phyloP scores from a whole-genome alignment of 2,888 invertebrate genomes.

The Pimpla rufipes region DNA sequence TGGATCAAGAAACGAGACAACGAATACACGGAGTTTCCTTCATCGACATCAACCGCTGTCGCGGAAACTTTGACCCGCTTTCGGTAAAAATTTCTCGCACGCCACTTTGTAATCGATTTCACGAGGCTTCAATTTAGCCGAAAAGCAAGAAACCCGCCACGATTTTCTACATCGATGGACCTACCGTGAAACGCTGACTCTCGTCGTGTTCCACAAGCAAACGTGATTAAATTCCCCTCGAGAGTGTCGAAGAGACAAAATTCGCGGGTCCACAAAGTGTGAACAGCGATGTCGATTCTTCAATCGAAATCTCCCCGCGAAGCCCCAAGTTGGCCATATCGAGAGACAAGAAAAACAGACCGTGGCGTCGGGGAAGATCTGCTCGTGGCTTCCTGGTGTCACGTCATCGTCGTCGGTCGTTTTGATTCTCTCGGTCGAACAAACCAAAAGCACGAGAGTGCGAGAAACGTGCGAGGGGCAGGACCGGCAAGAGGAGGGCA shows the following conservation, averaged over 20 bases:
- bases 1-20: too few relatives aligned
- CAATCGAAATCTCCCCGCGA: background rate
- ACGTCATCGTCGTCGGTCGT: constrained; percentile 31
- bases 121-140: background rate
- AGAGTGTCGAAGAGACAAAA: background rate
- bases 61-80: too few relatives aligned
- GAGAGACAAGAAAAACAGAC: background rate
- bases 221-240: background rate
- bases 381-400: constrained; percentile 11
- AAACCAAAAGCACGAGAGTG: background rate
- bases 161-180: background rate
- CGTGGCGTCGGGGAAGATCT: constrained; percentile 2
- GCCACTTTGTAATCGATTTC: too few relatives aligned
- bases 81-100: too few relatives aligned
- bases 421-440: background rate
- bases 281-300: background rate
- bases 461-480: background rate
- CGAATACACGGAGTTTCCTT: too few relatives aligned
- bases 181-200: background rate
- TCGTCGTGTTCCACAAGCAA: background rate
- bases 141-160: background rate
- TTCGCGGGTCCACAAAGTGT: background rate
- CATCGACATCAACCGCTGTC: too few relatives aligned
- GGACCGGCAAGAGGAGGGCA: background rate
- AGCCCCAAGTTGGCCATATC: background rate